Percentiles rank a stretch among this genome's conserved stretches.
Evolutionary conservation across 2,888 invertebrate genomes (phyloP).

Genomic region (Neelides folsomi): DNA sequence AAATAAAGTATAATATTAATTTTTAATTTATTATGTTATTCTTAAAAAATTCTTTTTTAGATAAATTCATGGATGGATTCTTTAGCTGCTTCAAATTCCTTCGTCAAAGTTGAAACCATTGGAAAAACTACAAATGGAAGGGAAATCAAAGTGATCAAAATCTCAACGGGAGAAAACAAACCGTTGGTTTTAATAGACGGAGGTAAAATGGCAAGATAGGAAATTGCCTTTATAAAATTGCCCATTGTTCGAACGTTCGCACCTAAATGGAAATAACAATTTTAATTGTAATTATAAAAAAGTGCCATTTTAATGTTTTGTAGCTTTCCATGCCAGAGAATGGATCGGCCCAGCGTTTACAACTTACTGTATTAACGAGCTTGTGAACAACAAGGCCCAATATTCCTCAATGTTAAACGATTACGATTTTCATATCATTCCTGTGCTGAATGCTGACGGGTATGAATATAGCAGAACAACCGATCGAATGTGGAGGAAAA

Average conservation of each 20-base stretch:
- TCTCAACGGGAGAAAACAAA: constrained; percentile 7
- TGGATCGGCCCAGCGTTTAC: constrained; percentile 70
- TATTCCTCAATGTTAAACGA: constrained; percentile 42
- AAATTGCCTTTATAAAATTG: background rate
- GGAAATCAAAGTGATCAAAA: constrained; percentile 32
- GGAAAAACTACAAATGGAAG: constrained; percentile 30
- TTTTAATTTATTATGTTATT: background rate
- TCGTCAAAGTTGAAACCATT: constrained; percentile 27
- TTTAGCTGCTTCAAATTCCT: constrained; percentile 17
- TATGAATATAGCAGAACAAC: constrained; percentile 69
- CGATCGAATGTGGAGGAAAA: constrained; percentile 65
- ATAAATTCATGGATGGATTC: constrained; percentile 28
- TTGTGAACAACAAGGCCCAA: constrained; percentile 41
- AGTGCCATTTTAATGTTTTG: too few species aligned
- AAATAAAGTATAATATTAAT: too few species aligned
- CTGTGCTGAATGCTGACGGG: constrained; percentile 69
- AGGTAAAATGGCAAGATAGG: constrained; percentile 5
- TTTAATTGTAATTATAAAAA: too few species aligned
- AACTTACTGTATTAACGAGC: constrained; percentile 54
- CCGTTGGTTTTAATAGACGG: constrained; percentile 16
- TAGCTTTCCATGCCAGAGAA: constrained; percentile 69
- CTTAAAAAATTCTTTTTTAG: constrained; percentile 3
- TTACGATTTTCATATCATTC: constrained; percentile 56
- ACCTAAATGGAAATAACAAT: too few species aligned
- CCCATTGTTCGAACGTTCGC: too few species aligned